Conservation (phyloP, 2,113 vertebrate species). For the Candoia aspera region DNA sequence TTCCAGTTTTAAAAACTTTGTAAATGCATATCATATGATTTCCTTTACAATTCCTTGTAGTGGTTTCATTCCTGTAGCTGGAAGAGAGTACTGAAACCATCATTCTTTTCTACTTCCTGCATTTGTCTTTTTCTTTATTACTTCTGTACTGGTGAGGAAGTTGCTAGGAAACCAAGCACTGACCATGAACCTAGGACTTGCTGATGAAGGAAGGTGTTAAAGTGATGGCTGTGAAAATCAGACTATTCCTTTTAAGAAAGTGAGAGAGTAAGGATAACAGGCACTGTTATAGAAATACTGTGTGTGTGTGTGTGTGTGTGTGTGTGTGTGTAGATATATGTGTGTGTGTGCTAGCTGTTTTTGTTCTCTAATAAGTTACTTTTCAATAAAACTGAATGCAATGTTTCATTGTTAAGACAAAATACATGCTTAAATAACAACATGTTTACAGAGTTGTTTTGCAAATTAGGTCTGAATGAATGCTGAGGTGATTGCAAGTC, state of each 20-base stretch:
- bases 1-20: slow-evolving; percentile 62
- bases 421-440: neutral
- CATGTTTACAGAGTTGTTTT: neutral
- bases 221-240: neutral
- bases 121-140: slow-evolving; percentile 1
- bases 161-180: slow-evolving; percentile 22
- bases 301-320: no score
- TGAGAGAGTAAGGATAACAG: no score
- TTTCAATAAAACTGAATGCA: neutral
- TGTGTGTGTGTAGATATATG: no score
- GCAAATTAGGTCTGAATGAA: neutral
- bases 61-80: slow-evolving; percentile 25
- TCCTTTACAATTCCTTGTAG: slow-evolving; percentile 54
- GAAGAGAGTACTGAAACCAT: slow-evolving; percentile 53
- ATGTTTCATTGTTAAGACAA: neutral
- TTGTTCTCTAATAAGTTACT: neutral
- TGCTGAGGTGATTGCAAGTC: neutral
- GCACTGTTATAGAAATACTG: neutral
- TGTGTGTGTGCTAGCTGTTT: neutral
- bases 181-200: slow-evolving; percentile 17
- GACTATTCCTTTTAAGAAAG: neutral
- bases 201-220: slow-evolving; percentile 8
- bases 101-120: slow-evolving; percentile 11
- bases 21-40: slow-evolving; percentile 61
- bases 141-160: slow-evolving; percentile 2